A percentile compares a stretch with the other conserved stretches of the same genome.
Evolutionary conservation across 1,140 invertebrate genomes (phyloP).

Genomic region (Drosophila orosa): DNA sequence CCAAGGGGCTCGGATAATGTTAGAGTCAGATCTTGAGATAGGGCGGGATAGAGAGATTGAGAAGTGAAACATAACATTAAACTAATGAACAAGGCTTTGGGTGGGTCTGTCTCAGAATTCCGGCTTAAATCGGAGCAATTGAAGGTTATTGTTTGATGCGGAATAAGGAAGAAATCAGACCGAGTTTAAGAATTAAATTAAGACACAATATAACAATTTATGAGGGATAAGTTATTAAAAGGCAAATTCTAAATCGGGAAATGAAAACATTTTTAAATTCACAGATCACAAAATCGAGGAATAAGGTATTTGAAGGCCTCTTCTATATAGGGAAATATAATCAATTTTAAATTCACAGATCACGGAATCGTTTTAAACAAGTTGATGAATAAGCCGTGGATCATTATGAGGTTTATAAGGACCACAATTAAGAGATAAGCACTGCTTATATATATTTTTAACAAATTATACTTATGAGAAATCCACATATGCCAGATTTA

Average conservation of each 20-base stretch:
- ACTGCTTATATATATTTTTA: background rate
- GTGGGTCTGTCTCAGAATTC: slow-evolving; percentile 3
- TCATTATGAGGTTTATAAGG: background rate
- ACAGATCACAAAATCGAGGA: background rate
- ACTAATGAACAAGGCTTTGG: slow-evolving; percentile 26
- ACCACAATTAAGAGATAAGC: background rate
- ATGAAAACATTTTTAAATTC: background rate
- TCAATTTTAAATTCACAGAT: background rate
- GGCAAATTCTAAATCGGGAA: background rate
- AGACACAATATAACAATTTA: background rate
- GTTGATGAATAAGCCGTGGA: background rate
- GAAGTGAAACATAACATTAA: slow-evolving; percentile 40
- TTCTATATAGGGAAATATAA: background rate
- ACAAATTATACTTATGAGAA: background rate
- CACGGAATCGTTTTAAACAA: too few relatives aligned
- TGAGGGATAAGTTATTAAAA: too few relatives aligned
- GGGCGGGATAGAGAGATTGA: slow-evolving; percentile 32
- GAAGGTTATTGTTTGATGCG: background rate
- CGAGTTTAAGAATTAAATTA: background rate
- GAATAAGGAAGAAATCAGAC: background rate
- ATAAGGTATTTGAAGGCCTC: too few relatives aligned
- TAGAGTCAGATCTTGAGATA: slow-evolving; percentile 36
- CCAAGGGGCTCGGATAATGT: slow-evolving; percentile 33
- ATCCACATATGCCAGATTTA: background rate
- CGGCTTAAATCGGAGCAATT: background rate